Evolutionary conservation across 1,140 invertebrate species (phyloP), one percentile per base, ranked within the genome.

Genomic region (Drosophila kurseongensis): DNA sequence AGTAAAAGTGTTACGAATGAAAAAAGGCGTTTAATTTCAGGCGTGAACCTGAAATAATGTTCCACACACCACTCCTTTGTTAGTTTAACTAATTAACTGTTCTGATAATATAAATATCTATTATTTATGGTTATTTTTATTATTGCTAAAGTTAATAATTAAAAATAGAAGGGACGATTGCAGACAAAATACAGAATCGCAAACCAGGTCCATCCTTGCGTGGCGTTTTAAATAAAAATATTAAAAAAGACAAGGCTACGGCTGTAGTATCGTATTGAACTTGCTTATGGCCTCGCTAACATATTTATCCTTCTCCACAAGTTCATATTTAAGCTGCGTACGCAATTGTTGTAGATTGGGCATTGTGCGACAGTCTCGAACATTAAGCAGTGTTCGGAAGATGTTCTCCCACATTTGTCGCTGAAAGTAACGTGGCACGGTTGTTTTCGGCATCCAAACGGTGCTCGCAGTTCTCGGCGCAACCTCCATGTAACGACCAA

Each of bases 401-500:
- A 95, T 94, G 60, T 93, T 93, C 69, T 95, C 95, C 95, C 95
- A 96, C 51, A 94, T 90, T 52, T 92, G 92, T 54, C 93, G 94
- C 77, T 95, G 95, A 72, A 95, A 94, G 76, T 96, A 96, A 88
- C 95, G 85, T n/a, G 91, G 91, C n/a, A 92, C n/a, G 16, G 66
- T 57, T 1, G 66, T 83, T 38, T 91, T 92, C 7, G 89, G 90
- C 78, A 81, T 82, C 91, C 83, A 92, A 59, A 82, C 60, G 12
- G 74, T 75, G 9, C 48, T 65, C 12, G 68, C 40, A 18, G 52
- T 38, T 10, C 95, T 95, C 56, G 95, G 94, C 45, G 93, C 94
- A 47, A 96, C 95, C 77, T 97, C 96, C 96, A 98, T 98, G 90
- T 98, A 98, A 83, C 95, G 95, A 29, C 96, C 96, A 93, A 98